Conservation (phyloP, 2,888 invertebrate genomes). For the Autographa pulchrina region DNA sequence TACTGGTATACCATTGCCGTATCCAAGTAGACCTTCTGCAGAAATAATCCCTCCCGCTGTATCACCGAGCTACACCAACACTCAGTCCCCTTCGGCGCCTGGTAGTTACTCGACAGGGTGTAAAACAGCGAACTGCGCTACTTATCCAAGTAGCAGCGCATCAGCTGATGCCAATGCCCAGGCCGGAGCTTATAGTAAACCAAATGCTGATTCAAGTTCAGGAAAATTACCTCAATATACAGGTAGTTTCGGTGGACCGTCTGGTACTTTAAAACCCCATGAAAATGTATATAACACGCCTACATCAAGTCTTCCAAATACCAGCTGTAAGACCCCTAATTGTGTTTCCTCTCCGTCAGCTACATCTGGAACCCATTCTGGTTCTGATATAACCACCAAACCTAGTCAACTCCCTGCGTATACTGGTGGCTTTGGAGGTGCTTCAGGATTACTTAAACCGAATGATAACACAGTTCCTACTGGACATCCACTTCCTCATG, state of each 20-base stretch:
- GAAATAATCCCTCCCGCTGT: constrained; percentile 23
- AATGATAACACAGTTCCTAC: constrained; percentile 59
- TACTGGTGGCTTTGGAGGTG: constrained; percentile 71
- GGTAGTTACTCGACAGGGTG: constrained; percentile 27
- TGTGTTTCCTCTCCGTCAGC: constrained; percentile 23
- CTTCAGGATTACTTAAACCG: constrained; percentile 73
- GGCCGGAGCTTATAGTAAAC: constrained; percentile 27
- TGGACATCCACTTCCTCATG: constrained; percentile 20
- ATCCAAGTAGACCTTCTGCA: constrained; percentile 39
- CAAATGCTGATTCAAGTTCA: constrained; percentile 6
- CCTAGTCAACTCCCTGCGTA: constrained; percentile 55
- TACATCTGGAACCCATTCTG: constrained; percentile 22
- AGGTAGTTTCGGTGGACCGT: constrained; percentile 28
- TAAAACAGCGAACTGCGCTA: constrained; percentile 20
- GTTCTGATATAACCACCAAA: constrained; percentile 20
- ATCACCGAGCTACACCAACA: constrained; percentile 20
- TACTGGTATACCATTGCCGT: constrained; percentile 30
- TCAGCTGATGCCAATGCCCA: constrained; percentile 11
- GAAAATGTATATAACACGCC: constrained; percentile 46
- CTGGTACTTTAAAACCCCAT: constrained; percentile 29
- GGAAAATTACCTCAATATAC: constrained; percentile 30
- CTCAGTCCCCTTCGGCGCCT: constrained; percentile 21
- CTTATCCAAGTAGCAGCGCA: constrained; percentile 12
- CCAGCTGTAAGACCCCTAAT: constrained; percentile 34
- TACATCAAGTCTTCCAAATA: constrained; percentile 46